Evolutionary conservation across 1,140 invertebrate genomes (phyloP).

Genomic region (Anoplophora glabripennis): DNA sequence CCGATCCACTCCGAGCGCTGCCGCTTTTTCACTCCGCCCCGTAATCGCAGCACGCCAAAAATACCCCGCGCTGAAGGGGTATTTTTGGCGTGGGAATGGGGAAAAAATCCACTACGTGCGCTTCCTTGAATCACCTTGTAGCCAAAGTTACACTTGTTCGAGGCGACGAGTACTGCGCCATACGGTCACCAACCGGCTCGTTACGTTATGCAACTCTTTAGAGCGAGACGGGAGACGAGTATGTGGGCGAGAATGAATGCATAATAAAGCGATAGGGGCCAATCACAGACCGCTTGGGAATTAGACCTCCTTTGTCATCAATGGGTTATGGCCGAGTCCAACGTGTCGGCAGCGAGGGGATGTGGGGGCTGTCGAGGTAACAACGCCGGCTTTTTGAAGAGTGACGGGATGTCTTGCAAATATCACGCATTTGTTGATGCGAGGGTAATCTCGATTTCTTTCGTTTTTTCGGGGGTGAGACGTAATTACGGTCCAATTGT

Average conservation of each 20-base stretch:
- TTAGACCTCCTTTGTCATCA: conserved; percentile 51
- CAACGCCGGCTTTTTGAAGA: background rate
- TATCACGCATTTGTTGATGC: background rate
- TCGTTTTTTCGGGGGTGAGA: background rate
- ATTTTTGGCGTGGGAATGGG: too few species aligned
- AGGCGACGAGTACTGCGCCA: background rate
- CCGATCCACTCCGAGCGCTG: too few species aligned
- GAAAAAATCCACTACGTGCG: too few species aligned
- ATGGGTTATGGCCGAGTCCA: conserved; percentile 48
- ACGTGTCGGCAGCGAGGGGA: conserved; percentile 3
- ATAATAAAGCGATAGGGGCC: conserved; percentile 39
- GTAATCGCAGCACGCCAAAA: too few species aligned
- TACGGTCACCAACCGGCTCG: conserved; percentile 2
- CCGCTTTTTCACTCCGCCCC: too few species aligned
- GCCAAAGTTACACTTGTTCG: too few species aligned
- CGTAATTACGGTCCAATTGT: background rate
- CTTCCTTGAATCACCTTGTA: too few species aligned
- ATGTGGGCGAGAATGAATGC: conserved; percentile 41
- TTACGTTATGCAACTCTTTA: conserved; percentile 33
- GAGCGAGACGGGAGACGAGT: conserved; percentile 33
- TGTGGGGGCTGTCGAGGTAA: background rate
- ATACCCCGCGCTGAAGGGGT: too few species aligned
- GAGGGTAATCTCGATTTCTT: background rate
- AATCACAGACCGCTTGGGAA: conserved; percentile 44
- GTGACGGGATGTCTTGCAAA: background rate